Base-by-base conservation (phyloP, 2,888 invertebrate species). In the Amiota communis region DNA sequence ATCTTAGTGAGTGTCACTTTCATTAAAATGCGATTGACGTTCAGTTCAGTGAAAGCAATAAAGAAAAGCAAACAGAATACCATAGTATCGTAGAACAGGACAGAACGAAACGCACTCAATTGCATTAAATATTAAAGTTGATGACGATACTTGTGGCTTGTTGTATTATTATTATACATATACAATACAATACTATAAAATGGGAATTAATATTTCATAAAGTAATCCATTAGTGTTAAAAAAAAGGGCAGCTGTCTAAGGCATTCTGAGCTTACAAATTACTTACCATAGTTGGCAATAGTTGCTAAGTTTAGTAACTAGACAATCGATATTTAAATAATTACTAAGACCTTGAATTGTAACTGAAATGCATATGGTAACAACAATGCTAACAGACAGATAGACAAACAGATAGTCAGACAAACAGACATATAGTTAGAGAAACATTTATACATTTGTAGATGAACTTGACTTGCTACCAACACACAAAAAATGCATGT, bases 251-350 rank as follows among this genome's bases (percentile, higher is more conserved):
- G 4, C 36, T 6, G 36, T 36, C 36, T 36, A 36, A 36, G 36
- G 2, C 36, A 36, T 36, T 36, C 36, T 36, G 8, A 36, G 36
- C 8, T 2, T 36, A 36, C 2, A 6, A 36, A 8, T 8, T 53
- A 8, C 12, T 4, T 53, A n/a, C 6, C 10, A 53, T 6, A 51
- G 53, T 51, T 51, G 12, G 4, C 53, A 36, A 36, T 36, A 36
- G 36, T 51, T 51, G 53, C n/a, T n/a, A n/a, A 51, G 13, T 51
- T 51, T 12, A 51, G 53, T 12, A 51, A 51, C 6, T 3, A 11
- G 36, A 63, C 36, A 63, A 63, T 63, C 63, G 63, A 63, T 63
- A 63, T 63, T 63, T 63, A 46, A 63, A 63, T 63, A 63, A 63
- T 63, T 63, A 63, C 63, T 63, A 13, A 63, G 46, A 63, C 63